Evolutionary conservation across 2,888 invertebrate species (phyloP).

Genomic region (Temnothorax rugatulus): DNA sequence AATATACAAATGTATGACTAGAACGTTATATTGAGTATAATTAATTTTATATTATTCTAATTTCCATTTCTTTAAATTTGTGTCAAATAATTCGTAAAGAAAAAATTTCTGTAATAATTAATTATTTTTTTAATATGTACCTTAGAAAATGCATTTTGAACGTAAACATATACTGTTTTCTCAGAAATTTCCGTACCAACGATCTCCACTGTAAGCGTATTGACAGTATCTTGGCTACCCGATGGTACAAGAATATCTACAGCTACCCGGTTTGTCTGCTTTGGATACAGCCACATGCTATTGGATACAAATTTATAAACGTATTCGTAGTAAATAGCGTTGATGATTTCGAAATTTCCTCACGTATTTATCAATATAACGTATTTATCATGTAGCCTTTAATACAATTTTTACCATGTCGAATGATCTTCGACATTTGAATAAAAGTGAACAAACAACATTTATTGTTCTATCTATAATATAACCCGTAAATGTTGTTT

Average conservation of each 20-base stretch:
- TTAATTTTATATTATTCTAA: not conserved
- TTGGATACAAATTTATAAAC: not conserved
- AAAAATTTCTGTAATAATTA: not conserved
- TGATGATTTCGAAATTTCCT: not conserved
- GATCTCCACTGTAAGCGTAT: slow-evolving; percentile 78
- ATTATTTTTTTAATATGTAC: slow-evolving; percentile 50
- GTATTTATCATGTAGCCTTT: not conserved
- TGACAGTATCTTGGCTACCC: slow-evolving; percentile 69
- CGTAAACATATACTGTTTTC: slow-evolving; percentile 80
- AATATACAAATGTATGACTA: slow-evolving; percentile 31
- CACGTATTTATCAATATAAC: too few relatives aligned
- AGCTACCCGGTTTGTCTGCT: slow-evolving; percentile 74
- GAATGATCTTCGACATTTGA: not conserved
- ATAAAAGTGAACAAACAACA: not conserved
- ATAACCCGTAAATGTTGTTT: not conserved
- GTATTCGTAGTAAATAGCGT: not conserved
- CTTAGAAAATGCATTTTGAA: slow-evolving; percentile 67
- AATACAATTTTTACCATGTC: not conserved
- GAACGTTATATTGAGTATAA: not conserved
- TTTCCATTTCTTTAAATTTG: not conserved
- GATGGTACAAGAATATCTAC: slow-evolving; percentile 76
- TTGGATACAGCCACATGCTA: slow-evolving; percentile 76
- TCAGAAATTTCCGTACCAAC: slow-evolving; percentile 74
- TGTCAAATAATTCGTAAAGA: not conserved
- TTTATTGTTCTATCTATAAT: not conserved